These are phyloP conservation scores for Drosophila picticornis DNA, from an alignment of 2,888 invertebrate genomes.

Conservation along the genomic window DNA sequence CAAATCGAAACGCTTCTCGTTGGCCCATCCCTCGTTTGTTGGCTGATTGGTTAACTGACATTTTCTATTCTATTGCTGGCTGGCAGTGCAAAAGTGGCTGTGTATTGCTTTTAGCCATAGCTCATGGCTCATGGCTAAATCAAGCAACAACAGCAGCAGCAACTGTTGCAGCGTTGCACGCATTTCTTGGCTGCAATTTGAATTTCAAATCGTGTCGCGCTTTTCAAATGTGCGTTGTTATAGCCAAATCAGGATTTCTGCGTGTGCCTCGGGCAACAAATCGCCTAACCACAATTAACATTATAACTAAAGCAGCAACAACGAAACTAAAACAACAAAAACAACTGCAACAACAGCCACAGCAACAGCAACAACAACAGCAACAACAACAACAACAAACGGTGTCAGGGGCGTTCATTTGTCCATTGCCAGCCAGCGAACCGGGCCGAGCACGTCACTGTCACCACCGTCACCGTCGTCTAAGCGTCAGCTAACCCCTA, in stretches of 20 bases:
- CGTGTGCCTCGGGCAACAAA: conserved; percentile 62
- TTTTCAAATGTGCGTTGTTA: conserved; percentile 78
- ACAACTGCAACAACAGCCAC: conserved; percentile 19
- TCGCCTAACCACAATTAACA: conserved; percentile 74
- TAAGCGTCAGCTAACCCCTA: conserved; percentile 38
- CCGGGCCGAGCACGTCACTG: conserved; percentile 75
- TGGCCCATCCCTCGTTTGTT: conserved; percentile 63
- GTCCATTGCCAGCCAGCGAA: conserved; percentile 76
- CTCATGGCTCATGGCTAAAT: conserved; percentile 65
- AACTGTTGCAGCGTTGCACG: conserved; percentile 58
- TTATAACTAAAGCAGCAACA: conserved; percentile 64
- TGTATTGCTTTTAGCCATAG: conserved; percentile 69
- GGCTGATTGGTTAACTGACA: conserved; percentile 73
- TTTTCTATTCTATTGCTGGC: conserved; percentile 64
- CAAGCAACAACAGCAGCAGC: conserved; percentile 27
- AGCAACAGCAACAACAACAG: conserved; percentile 53
- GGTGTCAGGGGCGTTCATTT: conserved; percentile 81
- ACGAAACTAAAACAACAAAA: conserved; percentile 27
- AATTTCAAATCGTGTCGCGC: conserved; percentile 76
- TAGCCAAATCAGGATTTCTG: conserved; percentile 80
- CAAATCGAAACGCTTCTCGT: neutral
- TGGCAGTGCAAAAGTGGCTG: conserved; percentile 39
- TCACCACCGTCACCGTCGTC: conserved; percentile 65
- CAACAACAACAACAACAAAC: conserved; percentile 66
- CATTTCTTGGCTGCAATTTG: conserved; percentile 78